Percentiles rank a stretch among this genome's conserved stretches.
These are phyloP conservation scores for Lucilia cuprina DNA, from an alignment of 1,140 invertebrate species.

Conservation along the genomic window DNA sequence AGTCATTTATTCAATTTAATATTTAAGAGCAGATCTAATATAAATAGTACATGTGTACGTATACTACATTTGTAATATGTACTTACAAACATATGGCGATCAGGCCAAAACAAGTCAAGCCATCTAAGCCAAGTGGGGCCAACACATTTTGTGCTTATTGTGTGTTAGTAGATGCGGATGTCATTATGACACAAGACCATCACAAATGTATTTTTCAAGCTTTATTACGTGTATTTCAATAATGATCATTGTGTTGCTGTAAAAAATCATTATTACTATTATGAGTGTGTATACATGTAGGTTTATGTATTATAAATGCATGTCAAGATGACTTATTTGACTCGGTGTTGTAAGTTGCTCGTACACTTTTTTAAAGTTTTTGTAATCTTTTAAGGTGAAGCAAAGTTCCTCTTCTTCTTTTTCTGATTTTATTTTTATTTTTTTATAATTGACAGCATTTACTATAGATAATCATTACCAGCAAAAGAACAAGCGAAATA, in stretches of 20 bases:
- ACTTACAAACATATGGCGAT: neutral
- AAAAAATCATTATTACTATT: neutral
- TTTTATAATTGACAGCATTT: neutral
- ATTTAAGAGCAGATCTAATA: no score
- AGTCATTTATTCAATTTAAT: no score
- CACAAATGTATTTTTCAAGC: neutral
- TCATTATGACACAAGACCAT: slow-evolving; percentile 2
- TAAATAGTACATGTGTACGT: no score
- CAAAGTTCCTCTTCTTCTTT: no score
- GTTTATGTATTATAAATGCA: neutral
- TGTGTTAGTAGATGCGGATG: neutral
- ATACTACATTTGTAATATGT: no score
- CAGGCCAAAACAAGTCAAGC: neutral
- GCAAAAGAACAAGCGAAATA: neutral
- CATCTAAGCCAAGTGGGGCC: no score
- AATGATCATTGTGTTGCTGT: neutral
- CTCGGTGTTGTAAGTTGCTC: neutral
- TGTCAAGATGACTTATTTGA: neutral
- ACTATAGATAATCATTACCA: neutral
- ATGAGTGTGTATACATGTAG: neutral
- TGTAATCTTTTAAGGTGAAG: neutral
- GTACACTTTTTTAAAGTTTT: neutral
- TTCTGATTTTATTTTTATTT: neutral
- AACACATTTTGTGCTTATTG: neutral
- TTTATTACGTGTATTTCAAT: neutral